phyloP scores from a whole-genome alignment of 2,797 vertebrate genomes.

The Acestrorhynchus altus region DNA sequence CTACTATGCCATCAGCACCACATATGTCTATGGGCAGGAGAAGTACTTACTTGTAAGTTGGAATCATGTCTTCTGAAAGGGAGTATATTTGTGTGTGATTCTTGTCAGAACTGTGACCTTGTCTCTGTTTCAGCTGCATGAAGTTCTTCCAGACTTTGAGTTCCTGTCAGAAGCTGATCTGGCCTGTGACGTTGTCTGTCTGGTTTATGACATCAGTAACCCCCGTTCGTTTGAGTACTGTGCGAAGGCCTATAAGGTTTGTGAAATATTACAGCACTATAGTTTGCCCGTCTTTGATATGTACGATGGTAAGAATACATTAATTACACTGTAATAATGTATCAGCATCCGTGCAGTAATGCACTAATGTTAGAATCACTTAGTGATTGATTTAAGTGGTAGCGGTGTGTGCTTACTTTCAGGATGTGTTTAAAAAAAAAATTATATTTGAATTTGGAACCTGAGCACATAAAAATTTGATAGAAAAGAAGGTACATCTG shows the following conservation, averaged over 20 bases:
- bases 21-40: conserved; percentile 97
- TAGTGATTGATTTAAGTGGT: too few species aligned
- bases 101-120: background rate
- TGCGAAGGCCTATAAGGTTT: conserved; percentile 92
- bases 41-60: conserved; percentile 94
- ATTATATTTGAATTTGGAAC: too few species aligned
- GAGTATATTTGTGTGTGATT: conserved; percentile 22
- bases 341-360: too few species aligned
- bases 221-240: conserved; percentile 95
- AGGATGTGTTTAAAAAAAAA: too few species aligned
- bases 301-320: background rate
- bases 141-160: conserved; percentile 88
- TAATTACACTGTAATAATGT: too few species aligned
- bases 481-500: too few species aligned
- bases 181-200: conserved; percentile 92
- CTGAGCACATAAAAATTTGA: too few species aligned
- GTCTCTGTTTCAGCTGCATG: conserved; percentile 82
- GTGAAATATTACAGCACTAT: background rate
- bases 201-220: conserved; percentile 93
- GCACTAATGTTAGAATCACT: too few species aligned
- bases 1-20: conserved; percentile 93
- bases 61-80: background rate
- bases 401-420: too few species aligned
- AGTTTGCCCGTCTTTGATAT: background rate
- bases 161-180: conserved; percentile 88